Base-by-base conservation (phyloP, 2,888 invertebrate genomes). In the Tiphia femorata region DNA sequence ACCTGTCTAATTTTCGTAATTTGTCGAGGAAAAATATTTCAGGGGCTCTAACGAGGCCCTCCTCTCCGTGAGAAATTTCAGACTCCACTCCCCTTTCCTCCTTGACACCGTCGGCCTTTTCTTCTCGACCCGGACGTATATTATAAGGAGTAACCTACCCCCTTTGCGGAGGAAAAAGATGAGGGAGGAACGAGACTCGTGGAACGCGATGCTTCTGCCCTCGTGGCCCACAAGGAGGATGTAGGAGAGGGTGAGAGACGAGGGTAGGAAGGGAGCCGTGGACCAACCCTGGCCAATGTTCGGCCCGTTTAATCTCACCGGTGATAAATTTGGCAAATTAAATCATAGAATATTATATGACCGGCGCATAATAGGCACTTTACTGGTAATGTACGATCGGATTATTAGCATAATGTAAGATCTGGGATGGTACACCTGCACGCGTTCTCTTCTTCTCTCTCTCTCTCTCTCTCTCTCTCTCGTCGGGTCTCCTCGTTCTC, bases 321-420 rank as follows among this genome's bases (percentile, higher is more conserved):
- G 54, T 58, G 58, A 63, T 63, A 63, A 63, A 63, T 63, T 63
- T 63, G 42, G 47, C 37, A 63, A 63, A 63, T 63, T 63, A 63
- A 63, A 63, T 63, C 62, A 64, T 63, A 49, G 62, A 63, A 58
- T 58, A 58, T 53, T 63, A 63, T 63, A 63, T 58, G 40, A 50
- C 46, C 38, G 38, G 58, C 40, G 53, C 56, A 63, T 63, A 63
- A 63, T 63, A 58, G 63, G 47, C 63, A 64, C 63, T 64, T 63
- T 53, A 23, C 44, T 41, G 47, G 58, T 63, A 58, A 63, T 54
- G 53, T 63, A 63, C 57, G 58, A 25, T 33, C 57, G 58, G 58
- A 58, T 63, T 63, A 63, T 63, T 63, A 63, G 63, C 63, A 63
- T 63, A 63, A 63, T 54, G 58, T 64, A 57, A 54, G 62, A 49